These are phyloP conservation scores for Ferrisia virgata DNA, from an alignment of 2,888 invertebrate genomes.

Conservation along the genomic window DNA sequence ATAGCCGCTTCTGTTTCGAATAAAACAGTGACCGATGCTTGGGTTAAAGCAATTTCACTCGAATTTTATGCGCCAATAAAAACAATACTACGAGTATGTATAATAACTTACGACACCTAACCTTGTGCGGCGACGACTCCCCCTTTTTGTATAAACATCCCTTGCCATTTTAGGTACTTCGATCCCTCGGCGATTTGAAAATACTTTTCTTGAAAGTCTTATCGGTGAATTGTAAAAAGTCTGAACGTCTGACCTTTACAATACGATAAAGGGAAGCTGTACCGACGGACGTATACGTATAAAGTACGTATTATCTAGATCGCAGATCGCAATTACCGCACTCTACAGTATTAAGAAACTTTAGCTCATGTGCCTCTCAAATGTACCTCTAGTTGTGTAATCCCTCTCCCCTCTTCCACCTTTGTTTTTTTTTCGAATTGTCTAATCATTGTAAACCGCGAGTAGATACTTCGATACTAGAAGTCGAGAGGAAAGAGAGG, in stretches of 20 bases:
- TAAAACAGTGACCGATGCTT: constrained; percentile 43
- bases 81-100: constrained; percentile 42
- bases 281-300: no score
- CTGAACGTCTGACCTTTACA: neutral
- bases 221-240: constrained; percentile 42
- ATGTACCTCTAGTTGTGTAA: neutral
- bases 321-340: neutral
- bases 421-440: no score
- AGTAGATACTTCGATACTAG: neutral
- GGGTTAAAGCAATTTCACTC: constrained; percentile 44
- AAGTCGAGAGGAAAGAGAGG: neutral
- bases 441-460: constrained; percentile 5
- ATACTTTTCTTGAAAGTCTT: constrained; percentile 36
- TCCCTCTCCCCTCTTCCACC: no score
- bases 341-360: neutral
- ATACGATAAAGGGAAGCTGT: neutral
- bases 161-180: neutral
- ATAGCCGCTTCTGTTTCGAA: constrained; percentile 43
- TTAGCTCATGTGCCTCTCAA: neutral
- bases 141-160: neutral
- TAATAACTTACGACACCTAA: constrained; percentile 45
- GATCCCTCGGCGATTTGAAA: constrained; percentile 31
- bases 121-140: neutral
- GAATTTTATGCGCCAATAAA: constrained; percentile 45
- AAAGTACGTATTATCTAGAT: neutral